A percentile compares a stretch with the other conserved stretches of the same genome.
These are phyloP conservation scores for Halichoerus grypus DNA, from an alignment of 2,113 vertebrate species.

Conservation along the genomic window DNA sequence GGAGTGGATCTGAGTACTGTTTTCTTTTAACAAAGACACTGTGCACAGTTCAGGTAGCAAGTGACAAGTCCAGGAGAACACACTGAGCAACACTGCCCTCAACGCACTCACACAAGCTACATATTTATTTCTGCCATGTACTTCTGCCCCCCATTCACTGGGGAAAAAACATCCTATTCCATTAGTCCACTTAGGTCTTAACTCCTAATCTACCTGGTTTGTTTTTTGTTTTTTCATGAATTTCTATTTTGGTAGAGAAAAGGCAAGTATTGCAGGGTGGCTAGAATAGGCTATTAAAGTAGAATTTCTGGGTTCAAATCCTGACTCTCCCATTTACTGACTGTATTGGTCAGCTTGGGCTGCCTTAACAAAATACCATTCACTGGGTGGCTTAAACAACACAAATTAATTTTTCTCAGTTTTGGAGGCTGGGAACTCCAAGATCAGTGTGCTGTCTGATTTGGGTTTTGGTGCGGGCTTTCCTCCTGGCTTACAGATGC, in stretches of 20 bases:
- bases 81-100: neutral
- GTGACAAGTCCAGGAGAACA: neutral
- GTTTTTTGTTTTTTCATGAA: neutral
- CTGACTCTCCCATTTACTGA: neutral
- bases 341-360: neutral
- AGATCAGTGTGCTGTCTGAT: neutral
- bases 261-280: neutral
- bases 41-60: neutral
- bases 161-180: neutral
- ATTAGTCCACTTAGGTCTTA: neutral
- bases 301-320: slow-evolving; percentile 19
- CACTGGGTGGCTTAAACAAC: neutral
- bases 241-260: neutral
- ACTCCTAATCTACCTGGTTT: neutral
- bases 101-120: neutral
- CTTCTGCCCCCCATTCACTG: neutral
- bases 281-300: neutral
- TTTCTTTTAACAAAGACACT: slow-evolving; percentile 26
- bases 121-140: neutral
- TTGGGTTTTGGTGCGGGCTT: neutral
- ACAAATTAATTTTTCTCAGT: neutral
- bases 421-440: neutral
- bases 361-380: neutral
- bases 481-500: neutral
- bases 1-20: neutral